Evolutionary conservation across 2,888 invertebrate genomes (phyloP), one percentile per base, ranked within the genome.

Genomic region (Amphipyra tragopoginis): DNA sequence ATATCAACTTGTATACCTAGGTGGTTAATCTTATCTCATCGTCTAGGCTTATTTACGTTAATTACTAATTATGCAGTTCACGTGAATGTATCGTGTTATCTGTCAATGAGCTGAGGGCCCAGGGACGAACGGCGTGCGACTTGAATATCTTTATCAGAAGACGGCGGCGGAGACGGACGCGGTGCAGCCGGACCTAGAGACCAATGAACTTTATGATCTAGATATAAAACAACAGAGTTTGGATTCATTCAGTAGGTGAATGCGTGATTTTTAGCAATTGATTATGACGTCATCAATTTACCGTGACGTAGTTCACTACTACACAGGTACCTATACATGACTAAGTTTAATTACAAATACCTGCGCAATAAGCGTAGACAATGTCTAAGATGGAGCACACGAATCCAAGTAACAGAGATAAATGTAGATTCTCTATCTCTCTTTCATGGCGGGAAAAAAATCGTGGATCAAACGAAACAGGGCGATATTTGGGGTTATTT

Each of bases 91-190:
- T 34, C 21, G 15, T n/a, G 44, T 54, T 66, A 71, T 71, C 71
- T 55, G 71, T 71, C 62, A 71, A 48, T 71, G 71, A 62, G 61
- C 62, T 56, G 29, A 65, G 65, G 49, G 48, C 51, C 40, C 50
- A 42, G 34, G 42, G 45, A 15, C 50, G 21, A 2, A 21, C 21
- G 21, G 21, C 21, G 21, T 21, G 50, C 11, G 38, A n/a, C 38
- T 5, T 13, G 13, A 14, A 13, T 5, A 14, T 13, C 14, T 40
- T 40, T 40, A 40, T 40, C 39, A 40, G 13, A 40, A 40, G 13
- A 40, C 13, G 39, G 39, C 39, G 39, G 6, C 39, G 13, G 13
- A 21, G 42, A 54, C 51, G 50, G 55, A 49, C 43, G 26, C 21
- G 29, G 5, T 29, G 7, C 29, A 29, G 7, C 29, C 29, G 29